A percentile compares a stretch with the other conserved stretches of the same genome.
Evolutionary conservation across 2,113 vertebrate species (phyloP).

Genomic region (Oxygymnocypris stewartii): DNA sequence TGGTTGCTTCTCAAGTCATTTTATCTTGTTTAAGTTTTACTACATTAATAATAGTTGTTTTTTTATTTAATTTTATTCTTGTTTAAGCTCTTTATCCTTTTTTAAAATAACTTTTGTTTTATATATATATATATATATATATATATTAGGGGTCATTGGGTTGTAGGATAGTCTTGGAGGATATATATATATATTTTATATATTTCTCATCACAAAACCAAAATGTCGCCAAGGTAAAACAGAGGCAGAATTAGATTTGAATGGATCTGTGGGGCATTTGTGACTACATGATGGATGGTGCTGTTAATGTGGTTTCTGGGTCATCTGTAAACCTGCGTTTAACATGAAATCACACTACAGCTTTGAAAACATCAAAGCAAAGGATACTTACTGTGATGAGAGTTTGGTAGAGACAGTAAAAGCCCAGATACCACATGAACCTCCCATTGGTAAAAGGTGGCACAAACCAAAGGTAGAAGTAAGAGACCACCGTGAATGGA

Average conservation of each 20-base stretch:
- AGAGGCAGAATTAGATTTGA: not conserved
- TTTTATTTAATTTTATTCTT: too few relatives aligned
- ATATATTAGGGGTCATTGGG: too few relatives aligned
- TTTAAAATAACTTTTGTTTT: too few relatives aligned
- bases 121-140: too few relatives aligned
- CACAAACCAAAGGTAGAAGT: conserved; percentile 95
- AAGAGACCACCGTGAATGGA: conserved; percentile 85
- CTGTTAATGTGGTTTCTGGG: not conserved
- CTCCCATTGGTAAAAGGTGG: conserved; percentile 81
- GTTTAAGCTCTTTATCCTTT: too few relatives aligned
- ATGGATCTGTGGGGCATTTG: not conserved
- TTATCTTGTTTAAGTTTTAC: too few relatives aligned
- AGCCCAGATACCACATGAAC: conserved; percentile 86
- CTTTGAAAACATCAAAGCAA: not conserved
- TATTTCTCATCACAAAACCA: not conserved
- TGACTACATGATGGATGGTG: conserved; percentile 19
- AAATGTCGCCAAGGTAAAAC: not conserved
- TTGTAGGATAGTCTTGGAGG: too few relatives aligned
- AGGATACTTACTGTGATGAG: conserved; percentile 86
- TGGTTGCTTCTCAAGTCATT: too few relatives aligned
- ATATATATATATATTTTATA: not conserved
- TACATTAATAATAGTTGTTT: too few relatives aligned
- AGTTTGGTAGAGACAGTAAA: conserved; percentile 93
- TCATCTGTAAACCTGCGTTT: not conserved
- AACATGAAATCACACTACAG: not conserved